Conservation (phyloP, 2,888 invertebrate species). For the Tinea pellionella region DNA sequence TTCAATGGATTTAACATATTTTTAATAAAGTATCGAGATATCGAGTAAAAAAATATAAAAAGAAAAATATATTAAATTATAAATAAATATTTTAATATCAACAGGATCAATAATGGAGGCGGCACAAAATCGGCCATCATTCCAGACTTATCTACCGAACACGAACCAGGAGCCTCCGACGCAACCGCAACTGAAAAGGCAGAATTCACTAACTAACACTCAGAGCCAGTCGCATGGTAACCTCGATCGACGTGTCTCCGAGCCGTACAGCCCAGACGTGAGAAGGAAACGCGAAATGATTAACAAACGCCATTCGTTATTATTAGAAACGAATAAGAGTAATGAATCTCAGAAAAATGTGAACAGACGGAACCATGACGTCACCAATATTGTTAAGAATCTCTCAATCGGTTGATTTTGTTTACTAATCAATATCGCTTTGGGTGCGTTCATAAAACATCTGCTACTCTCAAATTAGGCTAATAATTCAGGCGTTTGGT, state of each 20-base stretch:
- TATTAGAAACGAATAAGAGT: conserved; percentile 49
- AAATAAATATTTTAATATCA: too few species aligned
- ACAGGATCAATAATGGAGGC: conserved; percentile 77
- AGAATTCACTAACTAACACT: conserved; percentile 34
- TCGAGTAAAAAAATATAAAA: too few species aligned
- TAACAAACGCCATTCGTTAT: conserved; percentile 53
- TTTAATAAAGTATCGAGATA: too few species aligned
- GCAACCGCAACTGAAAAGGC: conserved; percentile 15
- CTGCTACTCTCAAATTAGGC: too few species aligned
- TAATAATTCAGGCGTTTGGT: too few species aligned
- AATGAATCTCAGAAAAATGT: conserved; percentile 30
- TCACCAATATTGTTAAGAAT: conserved; percentile 49
- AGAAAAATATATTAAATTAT: too few species aligned
- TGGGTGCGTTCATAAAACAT: too few species aligned
- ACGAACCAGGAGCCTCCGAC: conserved; percentile 34
- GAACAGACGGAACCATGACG: conserved; percentile 49
- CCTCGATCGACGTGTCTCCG: conserved; percentile 49
- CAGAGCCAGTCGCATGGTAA: conserved; percentile 25
- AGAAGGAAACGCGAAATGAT: conserved; percentile 52
- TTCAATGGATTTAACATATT: too few species aligned
- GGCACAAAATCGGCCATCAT: conserved; percentile 71
- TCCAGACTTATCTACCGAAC: conserved; percentile 60
- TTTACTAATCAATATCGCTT: not conserved
- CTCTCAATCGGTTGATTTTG: conserved; percentile 55
- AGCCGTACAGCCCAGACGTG: conserved; percentile 53